A percentile compares a stretch with the other conserved stretches of the same genome.
These are phyloP conservation scores for Synanthedon tipuliformis DNA, from an alignment of 2,888 invertebrate genomes.

Conservation along the genomic window DNA sequence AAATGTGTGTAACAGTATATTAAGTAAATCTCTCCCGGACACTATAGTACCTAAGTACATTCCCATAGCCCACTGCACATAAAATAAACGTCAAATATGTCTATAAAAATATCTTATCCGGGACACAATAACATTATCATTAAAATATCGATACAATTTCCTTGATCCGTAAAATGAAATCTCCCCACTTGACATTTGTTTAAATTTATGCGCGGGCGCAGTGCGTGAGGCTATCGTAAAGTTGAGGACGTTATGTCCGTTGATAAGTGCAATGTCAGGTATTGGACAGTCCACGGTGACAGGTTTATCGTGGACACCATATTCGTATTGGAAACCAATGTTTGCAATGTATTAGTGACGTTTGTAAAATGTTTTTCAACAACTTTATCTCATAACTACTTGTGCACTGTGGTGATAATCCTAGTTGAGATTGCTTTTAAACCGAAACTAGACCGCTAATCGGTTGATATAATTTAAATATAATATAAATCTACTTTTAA, in stretches of 20 bases:
- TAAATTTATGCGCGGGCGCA: constrained; percentile 56
- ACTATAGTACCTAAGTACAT: neutral
- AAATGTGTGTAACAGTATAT: too few relatives aligned
- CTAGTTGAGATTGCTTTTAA: too few relatives aligned
- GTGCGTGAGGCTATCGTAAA: constrained; percentile 56
- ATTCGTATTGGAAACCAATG: constrained; percentile 12
- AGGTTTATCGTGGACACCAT: constrained; percentile 66
- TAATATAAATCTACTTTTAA: too few relatives aligned
- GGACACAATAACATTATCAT: constrained; percentile 51
- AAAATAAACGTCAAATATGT: constrained; percentile 47
- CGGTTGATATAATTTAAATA: too few relatives aligned
- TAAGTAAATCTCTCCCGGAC: too few relatives aligned
- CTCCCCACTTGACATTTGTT: constrained; percentile 52
- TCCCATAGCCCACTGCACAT: constrained; percentile 4
- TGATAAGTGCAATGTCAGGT: constrained; percentile 61
- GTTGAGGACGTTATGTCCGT: constrained; percentile 61
- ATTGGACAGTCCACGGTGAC: constrained; percentile 53
- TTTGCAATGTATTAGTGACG: neutral
- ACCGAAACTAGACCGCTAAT: too few relatives aligned
- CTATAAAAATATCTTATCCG: constrained; percentile 41
- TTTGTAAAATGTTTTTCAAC: neutral
- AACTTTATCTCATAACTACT: too few relatives aligned
- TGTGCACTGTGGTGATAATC: too few relatives aligned
- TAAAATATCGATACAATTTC: constrained; percentile 67
- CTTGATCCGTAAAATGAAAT: constrained; percentile 66